Evolutionary conservation across 2,888 invertebrate species (phyloP), one percentile per base, ranked within the genome.

Genomic region (Oligia fasciuncula): DNA sequence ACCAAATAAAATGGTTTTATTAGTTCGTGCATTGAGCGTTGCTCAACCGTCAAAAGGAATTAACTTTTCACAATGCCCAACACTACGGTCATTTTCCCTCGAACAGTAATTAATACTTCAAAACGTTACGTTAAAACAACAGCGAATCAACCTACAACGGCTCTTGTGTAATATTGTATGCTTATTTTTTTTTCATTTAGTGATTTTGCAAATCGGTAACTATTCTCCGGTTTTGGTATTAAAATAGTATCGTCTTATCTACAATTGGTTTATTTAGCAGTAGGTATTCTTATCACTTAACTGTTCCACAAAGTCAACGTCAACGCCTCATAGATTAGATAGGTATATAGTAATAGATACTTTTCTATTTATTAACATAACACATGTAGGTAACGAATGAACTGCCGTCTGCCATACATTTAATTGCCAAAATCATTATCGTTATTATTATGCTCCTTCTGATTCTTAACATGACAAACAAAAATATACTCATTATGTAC

Each of bases 261-360:
- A 57, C 65, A 70, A 86, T 75, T 81, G 73, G 88, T 87, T 87
- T 83, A 87, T 83, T 90, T 87, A 83, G 79, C 85, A 81, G 77
- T 78, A 40, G 4, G 40, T 40, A 63, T 67, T 80, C 80, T 88
- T 89, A 90, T 93, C 92, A 89, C 84, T 89, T 91, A 91, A 91
- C 91, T 91, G 90, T 90, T 88, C 76, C 77, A 82, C 84, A 85
- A 89, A 88, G 87, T 90, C 85, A 88, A 88, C 89, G 86, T 87
- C 85, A 88, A 90, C 90, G 88, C 87, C 85, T 81, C 82, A 69
- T 66, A 90, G 93, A 93, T 93, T 88, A 93, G 91, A 91, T 29
- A 29, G 29, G 29, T 29, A 29, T 29, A 29, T 29, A 29, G 29
- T 29, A 29, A 29, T 29, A 76, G 46, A 88, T 79, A 67, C 35